Evolutionary conservation across 1,140 invertebrate species (phyloP).

Genomic region (Chionoecetes opilio): DNA sequence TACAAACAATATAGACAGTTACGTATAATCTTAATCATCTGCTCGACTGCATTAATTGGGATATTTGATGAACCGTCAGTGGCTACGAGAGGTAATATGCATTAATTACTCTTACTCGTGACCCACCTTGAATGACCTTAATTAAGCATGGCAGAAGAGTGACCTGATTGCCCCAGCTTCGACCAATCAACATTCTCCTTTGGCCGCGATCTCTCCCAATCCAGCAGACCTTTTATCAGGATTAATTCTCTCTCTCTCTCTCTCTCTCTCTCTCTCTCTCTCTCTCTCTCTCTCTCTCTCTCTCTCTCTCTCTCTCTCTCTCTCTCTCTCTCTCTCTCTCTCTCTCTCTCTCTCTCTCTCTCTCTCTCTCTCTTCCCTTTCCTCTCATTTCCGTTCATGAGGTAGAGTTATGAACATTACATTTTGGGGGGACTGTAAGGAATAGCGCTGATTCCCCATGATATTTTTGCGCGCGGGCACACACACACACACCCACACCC

Average conservation of each 20-base stretch:
- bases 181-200: not conserved
- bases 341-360: not conserved
- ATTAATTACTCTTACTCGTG: not conserved
- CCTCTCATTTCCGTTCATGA: not conserved
- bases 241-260: not conserved
- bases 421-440: not conserved
- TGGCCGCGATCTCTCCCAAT: not conserved
- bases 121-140: not conserved
- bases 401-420: not conserved
- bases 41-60: no score
- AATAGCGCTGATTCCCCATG: not conserved
- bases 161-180: not conserved
- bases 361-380: not conserved
- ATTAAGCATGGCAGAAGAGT: not conserved
- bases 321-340: constrained; percentile 34
- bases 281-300: not conserved
- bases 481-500: constrained; percentile 44
- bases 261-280: not conserved
- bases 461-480: not conserved
- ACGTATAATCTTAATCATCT: no score
- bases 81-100: not conserved
- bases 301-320: constrained; percentile 34
- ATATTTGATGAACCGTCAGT: no score
- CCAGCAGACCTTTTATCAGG: not conserved
- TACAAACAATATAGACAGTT: no score